These are phyloP conservation scores for Paramormyrops hopkinsi DNA, from an alignment of 2,797 vertebrate genomes.

Conservation along the genomic window DNA sequence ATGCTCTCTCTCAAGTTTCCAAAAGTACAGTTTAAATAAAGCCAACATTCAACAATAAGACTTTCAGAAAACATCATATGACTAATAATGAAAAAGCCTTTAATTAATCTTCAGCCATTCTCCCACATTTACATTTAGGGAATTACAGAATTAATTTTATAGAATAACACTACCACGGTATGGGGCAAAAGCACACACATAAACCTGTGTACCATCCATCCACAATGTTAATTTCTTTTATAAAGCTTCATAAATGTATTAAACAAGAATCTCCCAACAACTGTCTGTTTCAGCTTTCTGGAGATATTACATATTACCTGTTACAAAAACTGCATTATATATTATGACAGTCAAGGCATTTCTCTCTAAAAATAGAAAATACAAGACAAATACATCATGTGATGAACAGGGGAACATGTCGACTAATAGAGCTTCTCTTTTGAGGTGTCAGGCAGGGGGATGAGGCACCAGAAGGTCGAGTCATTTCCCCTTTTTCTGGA, in stretches of 20 bases:
- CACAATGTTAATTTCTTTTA: neutral
- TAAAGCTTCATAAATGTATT: neutral
- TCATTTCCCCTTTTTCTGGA: constrained; percentile 8
- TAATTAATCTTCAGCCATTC: constrained; percentile 28
- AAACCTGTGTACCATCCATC: neutral
- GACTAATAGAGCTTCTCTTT: neutral
- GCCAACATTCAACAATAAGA: constrained; percentile 39
- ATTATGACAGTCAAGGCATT: neutral
- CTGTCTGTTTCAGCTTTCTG: neutral
- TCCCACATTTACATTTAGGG: constrained; percentile 26
- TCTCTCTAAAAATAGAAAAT: neutral
- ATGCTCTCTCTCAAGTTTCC: neutral
- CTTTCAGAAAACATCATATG: constrained; percentile 20
- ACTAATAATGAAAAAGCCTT: constrained; percentile 35
- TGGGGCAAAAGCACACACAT: constrained; percentile 18
- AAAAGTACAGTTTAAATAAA: constrained; percentile 8
- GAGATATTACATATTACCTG: no score
- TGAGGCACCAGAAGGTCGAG: neutral
- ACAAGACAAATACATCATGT: neutral
- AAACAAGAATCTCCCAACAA: neutral
- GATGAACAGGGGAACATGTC: neutral
- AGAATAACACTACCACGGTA: constrained; percentile 24
- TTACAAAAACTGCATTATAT: neutral
- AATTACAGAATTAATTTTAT: constrained; percentile 28
- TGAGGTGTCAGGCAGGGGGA: neutral